Evolutionary conservation across 2,888 invertebrate species (phyloP).

Genomic region (Scelioninae gen. 1): DNA sequence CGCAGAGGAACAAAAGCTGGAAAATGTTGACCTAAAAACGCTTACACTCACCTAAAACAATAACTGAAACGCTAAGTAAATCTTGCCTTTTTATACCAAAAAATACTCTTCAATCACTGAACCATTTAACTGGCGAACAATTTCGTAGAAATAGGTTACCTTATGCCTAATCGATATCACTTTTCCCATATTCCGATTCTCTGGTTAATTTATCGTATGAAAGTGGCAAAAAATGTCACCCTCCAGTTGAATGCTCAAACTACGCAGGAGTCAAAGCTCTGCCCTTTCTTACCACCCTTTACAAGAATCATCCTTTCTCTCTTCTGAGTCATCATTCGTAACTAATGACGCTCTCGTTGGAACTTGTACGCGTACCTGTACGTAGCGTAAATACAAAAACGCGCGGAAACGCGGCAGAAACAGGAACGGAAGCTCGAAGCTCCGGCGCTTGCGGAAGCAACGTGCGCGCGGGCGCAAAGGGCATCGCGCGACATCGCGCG

Average conservation of each 20-base stretch:
- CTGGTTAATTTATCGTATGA: not conserved
- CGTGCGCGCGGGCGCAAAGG: conserved; percentile 70
- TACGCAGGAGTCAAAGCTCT: not conserved
- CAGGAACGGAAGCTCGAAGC: conserved; percentile 46
- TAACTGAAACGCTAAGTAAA: too few relatives aligned
- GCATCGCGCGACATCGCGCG: conserved; percentile 73
- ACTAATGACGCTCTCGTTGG: conserved; percentile 5
- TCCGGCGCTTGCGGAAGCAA: conserved; percentile 45
- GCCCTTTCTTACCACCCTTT: not conserved
- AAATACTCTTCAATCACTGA: not conserved
- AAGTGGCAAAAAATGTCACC: not conserved
- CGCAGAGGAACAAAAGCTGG: too few relatives aligned
- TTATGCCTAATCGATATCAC: not conserved
- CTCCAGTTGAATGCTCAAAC: not conserved
- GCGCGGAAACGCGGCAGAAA: conserved; percentile 38
- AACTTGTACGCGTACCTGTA: conserved; percentile 1
- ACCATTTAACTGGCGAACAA: not conserved
- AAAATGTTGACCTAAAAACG: too few relatives aligned
- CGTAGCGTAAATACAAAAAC: conserved; percentile 26
- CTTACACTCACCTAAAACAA: too few relatives aligned
- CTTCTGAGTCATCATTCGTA: conserved; percentile 2
- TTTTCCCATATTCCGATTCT: not conserved
- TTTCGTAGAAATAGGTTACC: not conserved
- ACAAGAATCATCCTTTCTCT: too few relatives aligned
- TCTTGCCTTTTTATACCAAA: not conserved